Base-by-base conservation (phyloP, 1,140 invertebrate genomes). In the Steinernema khuongi region DNA sequence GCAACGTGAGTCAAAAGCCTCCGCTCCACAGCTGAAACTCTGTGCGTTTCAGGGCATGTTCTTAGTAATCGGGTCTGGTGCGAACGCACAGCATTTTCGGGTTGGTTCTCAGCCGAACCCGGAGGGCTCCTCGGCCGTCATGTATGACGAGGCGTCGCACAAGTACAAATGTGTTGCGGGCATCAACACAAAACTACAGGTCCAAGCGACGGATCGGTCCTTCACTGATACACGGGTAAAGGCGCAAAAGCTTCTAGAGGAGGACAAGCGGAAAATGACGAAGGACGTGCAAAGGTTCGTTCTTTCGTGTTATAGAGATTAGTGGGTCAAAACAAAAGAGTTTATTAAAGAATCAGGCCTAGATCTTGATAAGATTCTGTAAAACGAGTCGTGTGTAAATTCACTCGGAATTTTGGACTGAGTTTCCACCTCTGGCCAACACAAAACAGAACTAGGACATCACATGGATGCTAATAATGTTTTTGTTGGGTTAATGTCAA, bases 161-260 rank as follows among this genome's bases (percentile, higher is more conserved):
- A 31, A 30, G n/a, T 76, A 75, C 30, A 76, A 26, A 11, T 70
- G 50, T 76, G 73, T 76, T 31, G 74, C 32, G 1, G 29, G 73
- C 17, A 29, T 70, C 31, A 71, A 31, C 19, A 36, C 28, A n/a
- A 14, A 1, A 7, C 33, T 74, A 26, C 44, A 79, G 78, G 67
- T 79, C 22, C 77, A 79, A 76, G 78, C 78, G 22, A 79, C 78
- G 14, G 77, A 77, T 41, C 67, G 71, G 32, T 71, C 78, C 4
- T 79, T 79, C 26, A 33, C 75, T 17, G 77, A 79, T 28, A 78
- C 77, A 67, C 72, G 73, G 44, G 78, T 76, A 22, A 80, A 79
- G 22, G 77, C 78, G n/a, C 74, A 79, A 18, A 43, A 67, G 31
- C 32, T 77, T 0, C 70, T 77, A 11, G 78, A 79, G 36, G 73